Base-by-base conservation (phyloP, 1,140 invertebrate genomes). In the Ceratosolen fusciceps region DNA sequence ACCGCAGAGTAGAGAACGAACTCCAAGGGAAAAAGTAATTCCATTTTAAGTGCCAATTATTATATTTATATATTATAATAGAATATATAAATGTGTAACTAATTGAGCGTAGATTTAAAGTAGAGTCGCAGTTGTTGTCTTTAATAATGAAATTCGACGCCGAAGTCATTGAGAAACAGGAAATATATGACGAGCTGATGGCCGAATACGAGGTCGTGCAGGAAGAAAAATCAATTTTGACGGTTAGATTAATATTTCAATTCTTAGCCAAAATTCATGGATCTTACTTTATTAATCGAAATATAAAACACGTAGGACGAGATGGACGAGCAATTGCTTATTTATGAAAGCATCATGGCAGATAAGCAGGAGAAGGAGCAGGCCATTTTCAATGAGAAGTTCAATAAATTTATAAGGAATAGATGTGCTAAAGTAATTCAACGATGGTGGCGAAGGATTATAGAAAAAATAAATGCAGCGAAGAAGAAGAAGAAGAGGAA, bases 71-170 rank as follows among this genome's bases (percentile, higher is more conserved):
- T 12, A 43, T 43, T 7, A n/a, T n/a, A n/a, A n/a, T n/a, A n/a
- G n/a, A n/a, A n/a, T n/a, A n/a, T n/a, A n/a, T n/a, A n/a, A n/a
- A 39, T 3, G 39, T 24, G 9, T 67, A 39, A 39, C 31, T 5
- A 37, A 31, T 60, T 31, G 14, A 60, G 65, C 56, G 16, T 16
- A 87, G 85, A 80, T 81, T 84, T 26, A 87, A 86, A 82, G 34
- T 82, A 9, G 83, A 84, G 77, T 83, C 83, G 2, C 83, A 86
- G 75, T 80, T 86, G 2, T 47, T 72, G 21, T 80, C 82, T 24
- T 54, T 85, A 34, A 83, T 86, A 34, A 80, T 49, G n/a, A 86
- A 85, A 79, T 87, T 80, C 52, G 84, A 87, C 34, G 77, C 82
- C 0, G 85, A 87, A 62, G 82, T 87, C 16, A 78, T 75, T 12